Conservation (phyloP, 2,113 vertebrate species). For the Tenebrosternarchus preto region DNA sequence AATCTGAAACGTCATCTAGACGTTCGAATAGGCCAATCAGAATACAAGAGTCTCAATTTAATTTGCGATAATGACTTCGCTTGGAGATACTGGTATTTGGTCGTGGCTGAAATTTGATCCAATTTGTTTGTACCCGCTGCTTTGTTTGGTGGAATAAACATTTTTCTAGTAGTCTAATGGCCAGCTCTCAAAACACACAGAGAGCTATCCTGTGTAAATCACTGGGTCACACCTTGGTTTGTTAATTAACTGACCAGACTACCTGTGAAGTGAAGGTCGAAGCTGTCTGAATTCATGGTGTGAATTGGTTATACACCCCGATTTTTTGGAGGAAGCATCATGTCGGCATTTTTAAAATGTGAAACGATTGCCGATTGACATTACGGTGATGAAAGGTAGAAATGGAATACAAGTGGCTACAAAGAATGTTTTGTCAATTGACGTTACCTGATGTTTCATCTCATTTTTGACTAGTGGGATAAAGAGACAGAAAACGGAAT, state of each 20-base stretch:
- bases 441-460: no score
- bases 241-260: conserved; percentile 59
- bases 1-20: conserved; percentile 28
- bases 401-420: no score
- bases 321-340: not conserved
- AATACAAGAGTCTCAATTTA: conserved; percentile 8
- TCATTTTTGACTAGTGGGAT: no score
- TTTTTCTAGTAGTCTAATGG: conserved; percentile 19
- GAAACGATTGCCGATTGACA: no score
- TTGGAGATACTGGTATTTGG: not conserved
- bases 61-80: conserved; percentile 23
- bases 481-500: no score
- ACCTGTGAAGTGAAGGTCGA: conserved; percentile 44
- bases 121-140: conserved; percentile 27
- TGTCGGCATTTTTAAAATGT: not conserved
- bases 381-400: no score
- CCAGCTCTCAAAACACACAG: conserved; percentile 1
- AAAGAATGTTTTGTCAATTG: no score
- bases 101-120: not conserved
- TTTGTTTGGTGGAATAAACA: conserved; percentile 57
- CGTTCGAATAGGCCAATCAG: conserved; percentile 55
- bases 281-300: conserved; percentile 13
- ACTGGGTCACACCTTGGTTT: conserved; percentile 54
- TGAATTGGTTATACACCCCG: conserved; percentile 6
- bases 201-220: conserved; percentile 34